phyloP scores from a whole-genome alignment of 2,888 invertebrate genomes.

The Tetragonula carbonaria region DNA sequence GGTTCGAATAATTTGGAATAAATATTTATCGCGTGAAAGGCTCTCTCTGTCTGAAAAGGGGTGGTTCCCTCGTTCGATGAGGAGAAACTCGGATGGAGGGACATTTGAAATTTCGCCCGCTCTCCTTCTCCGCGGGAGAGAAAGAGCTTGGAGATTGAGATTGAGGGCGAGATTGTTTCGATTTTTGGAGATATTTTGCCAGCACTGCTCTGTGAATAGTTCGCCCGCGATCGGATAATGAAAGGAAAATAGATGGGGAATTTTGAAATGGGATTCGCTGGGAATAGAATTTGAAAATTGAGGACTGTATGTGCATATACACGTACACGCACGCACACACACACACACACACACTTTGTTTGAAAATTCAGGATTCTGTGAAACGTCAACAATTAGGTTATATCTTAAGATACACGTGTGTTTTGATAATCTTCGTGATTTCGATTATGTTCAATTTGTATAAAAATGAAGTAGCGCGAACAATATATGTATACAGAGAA shows the following conservation, averaged over 20 bases:
- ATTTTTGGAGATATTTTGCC: background rate
- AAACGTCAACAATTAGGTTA: too few species aligned
- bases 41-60: background rate
- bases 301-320: too few species aligned
- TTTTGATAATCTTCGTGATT: too few species aligned
- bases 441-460: too few species aligned
- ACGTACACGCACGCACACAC: too few species aligned
- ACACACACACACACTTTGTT: too few species aligned
- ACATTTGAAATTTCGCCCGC: background rate
- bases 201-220: background rate
- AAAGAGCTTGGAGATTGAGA: background rate
- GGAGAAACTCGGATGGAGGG: background rate
- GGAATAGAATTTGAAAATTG: background rate
- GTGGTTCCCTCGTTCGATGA: too few species aligned
- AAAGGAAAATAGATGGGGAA: conserved; percentile 7
- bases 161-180: conserved; percentile 4
- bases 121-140: too few species aligned
- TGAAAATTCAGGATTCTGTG: too few species aligned
- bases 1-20: conserved; percentile 12
- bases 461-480: too few species aligned
- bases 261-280: background rate
- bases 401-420: too few species aligned
- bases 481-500: too few species aligned
- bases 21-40: conserved; percentile 17
- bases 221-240: background rate